Evolutionary conservation across 2,888 invertebrate species (phyloP).

Genomic region (Stictocephala bisonia): DNA sequence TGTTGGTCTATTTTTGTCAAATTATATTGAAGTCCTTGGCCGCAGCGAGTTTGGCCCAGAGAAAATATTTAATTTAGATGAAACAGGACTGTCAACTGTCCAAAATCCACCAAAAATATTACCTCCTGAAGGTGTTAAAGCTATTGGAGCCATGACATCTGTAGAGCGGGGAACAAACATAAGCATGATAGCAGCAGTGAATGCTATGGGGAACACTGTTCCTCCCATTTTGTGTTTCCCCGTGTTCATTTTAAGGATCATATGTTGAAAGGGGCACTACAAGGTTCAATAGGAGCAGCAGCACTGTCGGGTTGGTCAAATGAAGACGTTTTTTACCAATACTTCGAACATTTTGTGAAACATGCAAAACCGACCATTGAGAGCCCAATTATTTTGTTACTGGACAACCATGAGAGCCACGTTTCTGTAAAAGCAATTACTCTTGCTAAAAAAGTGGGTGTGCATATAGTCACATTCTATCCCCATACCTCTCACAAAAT

Average conservation of each 20-base stretch:
- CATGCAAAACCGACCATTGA: constrained; percentile 57
- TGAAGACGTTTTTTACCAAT: constrained; percentile 57
- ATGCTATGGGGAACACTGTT: constrained; percentile 54
- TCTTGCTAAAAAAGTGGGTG: constrained; percentile 62
- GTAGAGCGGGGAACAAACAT: constrained; percentile 61
- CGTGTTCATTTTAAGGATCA: constrained; percentile 57
- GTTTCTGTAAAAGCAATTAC: constrained; percentile 59
- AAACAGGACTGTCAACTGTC: constrained; percentile 64
- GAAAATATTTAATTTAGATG: constrained; percentile 63
- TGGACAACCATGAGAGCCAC: constrained; percentile 62
- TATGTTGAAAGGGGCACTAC: constrained; percentile 62
- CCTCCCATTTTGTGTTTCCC: constrained; percentile 58
- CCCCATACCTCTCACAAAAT: constrained; percentile 59
- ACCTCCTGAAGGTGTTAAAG: constrained; percentile 63
- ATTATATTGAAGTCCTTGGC: constrained; percentile 33
- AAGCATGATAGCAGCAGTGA: constrained; percentile 51
- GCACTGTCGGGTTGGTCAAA: constrained; percentile 62
- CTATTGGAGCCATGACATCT: constrained; percentile 63
- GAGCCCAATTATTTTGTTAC: constrained; percentile 59
- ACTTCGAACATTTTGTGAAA: constrained; percentile 61
- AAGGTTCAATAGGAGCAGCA: constrained; percentile 61
- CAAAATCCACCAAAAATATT: constrained; percentile 62
- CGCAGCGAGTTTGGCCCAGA: constrained; percentile 29
- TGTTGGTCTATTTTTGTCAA: constrained; percentile 36
- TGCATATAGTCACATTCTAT: constrained; percentile 63